Percentiles rank a stretch among this genome's conserved stretches.
Conservation (phyloP, 2,113 vertebrate genomes). For the Etheostoma spectabile region DNA sequence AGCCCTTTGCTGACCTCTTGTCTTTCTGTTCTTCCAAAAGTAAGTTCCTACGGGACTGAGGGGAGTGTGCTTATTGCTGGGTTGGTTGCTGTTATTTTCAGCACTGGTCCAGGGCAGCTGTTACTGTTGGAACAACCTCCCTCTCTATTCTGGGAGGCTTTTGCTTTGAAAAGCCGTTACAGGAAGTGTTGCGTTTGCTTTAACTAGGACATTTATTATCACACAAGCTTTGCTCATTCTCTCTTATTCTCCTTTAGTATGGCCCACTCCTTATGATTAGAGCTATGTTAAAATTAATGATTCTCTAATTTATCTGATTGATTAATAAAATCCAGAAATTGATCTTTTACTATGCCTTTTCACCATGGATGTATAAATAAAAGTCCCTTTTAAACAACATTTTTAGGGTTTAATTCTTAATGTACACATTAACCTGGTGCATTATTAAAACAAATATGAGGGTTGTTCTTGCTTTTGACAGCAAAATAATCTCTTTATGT, state of each 20-base stretch:
- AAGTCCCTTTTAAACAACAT: no score
- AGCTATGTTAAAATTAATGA: no score
- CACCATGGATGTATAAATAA: no score
- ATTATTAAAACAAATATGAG: no score
- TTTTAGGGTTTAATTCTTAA: no score
- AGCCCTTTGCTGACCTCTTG: slow-evolving; percentile 25
- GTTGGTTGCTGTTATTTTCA: slow-evolving; percentile 12
- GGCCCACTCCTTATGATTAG: neutral
- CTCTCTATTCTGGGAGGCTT: neutral
- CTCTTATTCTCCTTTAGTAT: neutral
- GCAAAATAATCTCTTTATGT: no score
- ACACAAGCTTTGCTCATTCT: neutral
- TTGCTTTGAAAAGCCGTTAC: slow-evolving; percentile 16
- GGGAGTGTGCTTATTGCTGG: neutral
- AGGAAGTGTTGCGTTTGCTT: slow-evolving; percentile 14
- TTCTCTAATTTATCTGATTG: no score
- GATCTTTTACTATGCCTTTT: no score
- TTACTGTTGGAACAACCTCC: neutral
- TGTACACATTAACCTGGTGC: no score
- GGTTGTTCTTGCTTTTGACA: no score
- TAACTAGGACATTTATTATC: neutral
- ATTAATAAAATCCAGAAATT: no score
- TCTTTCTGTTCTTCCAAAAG: neutral
- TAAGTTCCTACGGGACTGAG: neutral
- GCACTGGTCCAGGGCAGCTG: neutral